Percentiles rank a stretch among this genome's conserved stretches.
phyloP scores from a whole-genome alignment of 1,140 invertebrate species.

The Pantala flavescens region DNA sequence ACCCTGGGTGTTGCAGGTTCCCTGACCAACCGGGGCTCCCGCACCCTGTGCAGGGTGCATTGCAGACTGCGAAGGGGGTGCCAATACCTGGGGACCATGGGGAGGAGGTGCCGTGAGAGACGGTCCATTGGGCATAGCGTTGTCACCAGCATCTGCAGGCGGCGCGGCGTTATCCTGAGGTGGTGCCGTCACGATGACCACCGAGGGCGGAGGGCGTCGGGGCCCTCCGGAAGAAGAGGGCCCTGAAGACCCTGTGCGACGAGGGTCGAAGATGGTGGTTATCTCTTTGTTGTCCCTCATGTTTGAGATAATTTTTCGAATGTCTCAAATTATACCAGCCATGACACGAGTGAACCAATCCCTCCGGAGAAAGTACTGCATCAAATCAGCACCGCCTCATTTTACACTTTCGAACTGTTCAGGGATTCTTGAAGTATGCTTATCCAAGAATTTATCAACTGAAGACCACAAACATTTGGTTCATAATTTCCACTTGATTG shows the following conservation, averaged over 20 bases:
- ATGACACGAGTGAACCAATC: no score
- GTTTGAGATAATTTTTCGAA: background rate
- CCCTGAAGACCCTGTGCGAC: background rate
- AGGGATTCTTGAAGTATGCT: no score
- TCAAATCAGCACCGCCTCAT: no score
- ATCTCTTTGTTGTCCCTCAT: background rate
- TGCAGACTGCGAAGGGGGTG: background rate
- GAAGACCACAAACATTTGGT: no score
- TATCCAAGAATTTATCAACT: no score
- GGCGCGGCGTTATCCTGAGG: background rate
- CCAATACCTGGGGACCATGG: background rate
- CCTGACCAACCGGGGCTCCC: background rate
- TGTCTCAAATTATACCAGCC: no score
- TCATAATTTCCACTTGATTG: no score
- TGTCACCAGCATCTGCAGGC: background rate
- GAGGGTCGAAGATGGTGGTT: background rate
- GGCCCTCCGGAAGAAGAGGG: background rate
- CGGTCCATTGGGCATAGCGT: background rate
- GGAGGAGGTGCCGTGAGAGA: background rate
- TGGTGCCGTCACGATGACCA: background rate
- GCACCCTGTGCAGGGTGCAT: background rate
- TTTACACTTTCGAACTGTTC: no score
- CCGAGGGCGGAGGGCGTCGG: background rate
- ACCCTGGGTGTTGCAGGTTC: background rate
- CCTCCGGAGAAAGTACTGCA: no score